Percentiles rank a stretch among this genome's conserved stretches.
phyloP scores from a whole-genome alignment of 2,113 vertebrate species.

The Cichladusa arquata region DNA sequence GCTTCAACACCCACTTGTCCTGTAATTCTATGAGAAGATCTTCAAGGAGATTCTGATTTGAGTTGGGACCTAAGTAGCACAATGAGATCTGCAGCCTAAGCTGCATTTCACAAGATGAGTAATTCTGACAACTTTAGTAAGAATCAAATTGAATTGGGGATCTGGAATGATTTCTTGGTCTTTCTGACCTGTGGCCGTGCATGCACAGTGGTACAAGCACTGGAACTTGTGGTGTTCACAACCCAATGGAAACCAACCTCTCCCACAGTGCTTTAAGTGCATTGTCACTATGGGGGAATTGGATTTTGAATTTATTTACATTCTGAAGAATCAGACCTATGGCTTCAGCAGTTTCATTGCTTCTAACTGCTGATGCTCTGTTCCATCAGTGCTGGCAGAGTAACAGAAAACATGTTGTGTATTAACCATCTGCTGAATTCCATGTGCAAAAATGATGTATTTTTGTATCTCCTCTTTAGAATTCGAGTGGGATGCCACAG shows the following conservation, averaged over 20 bases:
- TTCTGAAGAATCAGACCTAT: not conserved
- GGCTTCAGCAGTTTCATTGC: not conserved
- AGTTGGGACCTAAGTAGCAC: not conserved
- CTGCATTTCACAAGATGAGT: not conserved
- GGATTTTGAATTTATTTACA: not conserved
- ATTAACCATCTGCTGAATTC: not conserved
- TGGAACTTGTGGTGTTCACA: not conserved
- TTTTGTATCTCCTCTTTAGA: conserved; percentile 72
- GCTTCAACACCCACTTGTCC: not conserved
- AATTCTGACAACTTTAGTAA: not conserved
- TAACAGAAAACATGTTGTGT: not conserved
- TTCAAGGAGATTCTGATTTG: not conserved
- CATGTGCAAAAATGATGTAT: not conserved
- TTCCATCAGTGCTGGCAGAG: not conserved
- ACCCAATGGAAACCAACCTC: not conserved
- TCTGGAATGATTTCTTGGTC: not conserved
- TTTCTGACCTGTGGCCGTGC: not conserved
- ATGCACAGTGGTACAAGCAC: not conserved
- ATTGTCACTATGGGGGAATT: not conserved
- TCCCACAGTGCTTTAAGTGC: not conserved
- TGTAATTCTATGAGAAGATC: not conserved
- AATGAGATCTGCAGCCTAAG: not conserved
- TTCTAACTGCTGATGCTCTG: not conserved
- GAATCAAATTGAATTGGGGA: not conserved
- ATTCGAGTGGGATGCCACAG: conserved; percentile 94